Evolutionary conservation across 64 coral and sea anemone species (phyloP), one percentile per base, ranked within the genome.

Genomic region (Pocillopora damicornis): DNA sequence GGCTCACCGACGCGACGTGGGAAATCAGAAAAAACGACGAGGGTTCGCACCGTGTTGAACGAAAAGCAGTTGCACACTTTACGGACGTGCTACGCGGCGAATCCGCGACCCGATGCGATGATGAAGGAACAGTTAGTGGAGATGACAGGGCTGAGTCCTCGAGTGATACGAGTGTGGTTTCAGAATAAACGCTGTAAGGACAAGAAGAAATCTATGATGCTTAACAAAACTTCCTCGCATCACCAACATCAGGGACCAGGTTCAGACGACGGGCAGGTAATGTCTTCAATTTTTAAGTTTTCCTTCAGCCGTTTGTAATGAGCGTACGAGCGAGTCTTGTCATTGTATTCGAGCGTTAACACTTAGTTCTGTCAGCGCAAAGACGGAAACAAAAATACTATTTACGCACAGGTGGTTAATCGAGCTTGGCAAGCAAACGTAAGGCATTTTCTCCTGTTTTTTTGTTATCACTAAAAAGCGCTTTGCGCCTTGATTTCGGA

Each of bases 141-240:
- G 85, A 99, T 99, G 97, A 99, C 97, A 5, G 93, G 97, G 9
- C 75, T 99, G 12, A 99, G 97, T 88, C 90, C 97, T 15, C 90
- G 97, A 78, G 97, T 99, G 35, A 99, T 99, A 75, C 90, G 97
- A 13, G 97, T 99, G 30, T 99, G 97, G 97, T 99, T 99, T 88
- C 97, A 99, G 88, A 99, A 99, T 76, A 99, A 99, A 73, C 93
- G 97, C 37, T 99, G 97, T 37, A 99, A 99, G 63, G 97, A 99
- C 86, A 99, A 99, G 78, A 99, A 99, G 79, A 99, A 93, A 79
- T 94, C 97, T 7, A 91, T 92, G 65, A 87, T 92, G 83, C 91
- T 95, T 63, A 88, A 89, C 65, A 99, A 98, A 59, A 79, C 90
- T 15, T 86, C 84, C 5, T 72, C 79, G 14, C 83, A 84, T 22